Conservation (phyloP, 2,888 invertebrate genomes). For the Apamea crenata region DNA sequence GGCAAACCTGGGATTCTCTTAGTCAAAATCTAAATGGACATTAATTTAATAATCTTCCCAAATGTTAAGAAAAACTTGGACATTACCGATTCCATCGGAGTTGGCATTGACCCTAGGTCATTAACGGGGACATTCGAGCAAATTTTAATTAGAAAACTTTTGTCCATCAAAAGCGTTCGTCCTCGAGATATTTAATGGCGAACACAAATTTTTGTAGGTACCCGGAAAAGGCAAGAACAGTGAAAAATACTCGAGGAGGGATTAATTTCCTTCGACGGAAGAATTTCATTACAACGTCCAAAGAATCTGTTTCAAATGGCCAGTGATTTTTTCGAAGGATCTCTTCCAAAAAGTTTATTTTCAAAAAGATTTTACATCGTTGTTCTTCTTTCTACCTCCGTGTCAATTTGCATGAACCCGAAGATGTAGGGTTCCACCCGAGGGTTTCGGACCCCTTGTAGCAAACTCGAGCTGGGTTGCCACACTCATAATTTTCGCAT, state of each 20-base stretch:
- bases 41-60: background rate
- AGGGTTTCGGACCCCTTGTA: slow-evolving; percentile 2
- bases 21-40: background rate
- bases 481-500: slow-evolving; percentile 37
- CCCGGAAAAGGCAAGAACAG: slow-evolving; percentile 39
- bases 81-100: background rate
- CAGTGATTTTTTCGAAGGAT: slow-evolving; percentile 46
- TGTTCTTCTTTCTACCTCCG: slow-evolving; percentile 15
- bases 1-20: background rate
- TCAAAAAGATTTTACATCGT: slow-evolving; percentile 29
- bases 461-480: slow-evolving; percentile 4
- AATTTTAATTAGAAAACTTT: slow-evolving; percentile 49
- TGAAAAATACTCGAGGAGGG: slow-evolving; percentile 56
- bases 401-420: slow-evolving; percentile 27
- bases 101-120: background rate
- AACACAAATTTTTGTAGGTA: slow-evolving; percentile 46
- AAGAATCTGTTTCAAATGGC: slow-evolving; percentile 63
- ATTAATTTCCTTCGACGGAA: slow-evolving; percentile 70
- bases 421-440: slow-evolving; percentile 8
- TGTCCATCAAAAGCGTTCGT: slow-evolving; percentile 37
- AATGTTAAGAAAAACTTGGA: slow-evolving; percentile 4
- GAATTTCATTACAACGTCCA: slow-evolving; percentile 71
- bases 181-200: slow-evolving; percentile 41
- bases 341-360: slow-evolving; percentile 27
- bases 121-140: slow-evolving; percentile 21